These are phyloP conservation scores for Lynx canadensis DNA, from an alignment of 2,113 vertebrate genomes.

Conservation along the genomic window DNA sequence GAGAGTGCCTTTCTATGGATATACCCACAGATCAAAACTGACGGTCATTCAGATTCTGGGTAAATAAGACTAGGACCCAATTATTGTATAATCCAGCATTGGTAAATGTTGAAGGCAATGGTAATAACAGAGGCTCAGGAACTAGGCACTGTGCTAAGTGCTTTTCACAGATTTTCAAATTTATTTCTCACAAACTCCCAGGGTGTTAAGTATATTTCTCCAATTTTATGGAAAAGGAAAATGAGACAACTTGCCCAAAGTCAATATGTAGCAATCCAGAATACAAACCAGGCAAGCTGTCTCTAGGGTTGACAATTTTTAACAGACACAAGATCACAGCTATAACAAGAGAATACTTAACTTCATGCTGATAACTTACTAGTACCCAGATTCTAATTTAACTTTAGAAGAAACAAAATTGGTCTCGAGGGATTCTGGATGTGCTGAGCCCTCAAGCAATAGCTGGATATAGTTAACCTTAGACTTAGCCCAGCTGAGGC, in stretches of 20 bases:
- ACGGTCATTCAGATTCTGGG: not conserved
- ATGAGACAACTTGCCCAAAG: not conserved
- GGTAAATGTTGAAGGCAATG: not conserved
- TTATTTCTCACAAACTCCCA: not conserved
- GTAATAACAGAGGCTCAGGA: not conserved
- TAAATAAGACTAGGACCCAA: not conserved
- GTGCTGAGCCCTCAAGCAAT: not conserved
- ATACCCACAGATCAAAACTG: not conserved
- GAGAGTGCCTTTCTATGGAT: not conserved
- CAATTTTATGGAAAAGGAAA: not conserved
- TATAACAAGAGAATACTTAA: not conserved
- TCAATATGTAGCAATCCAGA: not conserved
- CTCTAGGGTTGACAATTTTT: not conserved
- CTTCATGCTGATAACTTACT: not conserved
- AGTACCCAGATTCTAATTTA: slow-evolving; percentile 44
- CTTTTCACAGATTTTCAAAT: not conserved
- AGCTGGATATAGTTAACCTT: not conserved
- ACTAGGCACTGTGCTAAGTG: not conserved
- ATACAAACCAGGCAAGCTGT: not conserved
- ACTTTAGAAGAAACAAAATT: not conserved
- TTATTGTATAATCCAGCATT: not conserved
- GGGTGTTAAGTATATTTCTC: not conserved
- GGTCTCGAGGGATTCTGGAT: not conserved
- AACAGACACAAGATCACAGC: not conserved
- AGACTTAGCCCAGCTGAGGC: not conserved